Evolutionary conservation across 2,888 invertebrate genomes (phyloP), one percentile per base, ranked within the genome.

Genomic region (Meandrusa payeni): DNA sequence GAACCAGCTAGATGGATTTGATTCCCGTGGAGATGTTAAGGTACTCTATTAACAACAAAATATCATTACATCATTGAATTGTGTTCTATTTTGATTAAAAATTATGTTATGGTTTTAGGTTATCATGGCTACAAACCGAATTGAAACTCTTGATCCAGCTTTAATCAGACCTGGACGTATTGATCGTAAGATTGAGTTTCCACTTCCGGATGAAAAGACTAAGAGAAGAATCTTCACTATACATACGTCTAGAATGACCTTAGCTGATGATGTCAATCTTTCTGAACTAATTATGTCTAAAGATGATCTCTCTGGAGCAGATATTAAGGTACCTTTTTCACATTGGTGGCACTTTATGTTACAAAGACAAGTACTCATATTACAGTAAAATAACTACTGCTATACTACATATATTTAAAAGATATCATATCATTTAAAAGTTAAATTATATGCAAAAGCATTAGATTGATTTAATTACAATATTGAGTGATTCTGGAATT

Each of bases 141-240:
- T 99, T 69, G 99, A 99, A 87, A 99, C 99, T 0, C 88, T 99
- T 28, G 99, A 99, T 82, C 99, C 99, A 1, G 99, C 99, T 26
- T 90, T 99, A 28, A 99, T 99, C 75, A 93, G 99, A 56, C 99
- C 99, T 0, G 99, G 99, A 10, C 93, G 99, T 75, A 99, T 99
- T 61, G 99, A 99, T 87, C 91, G 99, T 40, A 99, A 99, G 87
- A 99, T 99, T 50, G 99, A 99, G 81, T 99, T 99, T 75, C 99
- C 99, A 0, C 88, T 99, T 37, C 99, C 99, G 0, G 99, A 99
- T 86, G 99, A 99, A 75, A 99, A 99, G 77, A 99, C 99, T 0
- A 98, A 98, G 74, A 91, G 96, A 42, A 91, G 99, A 54, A 99
- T 99, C 68, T 98, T 99, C 75, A 96, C 94, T 52, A 99, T 99